These are phyloP conservation scores for Mesembrinibis cayennensis DNA, from an alignment of 2,113 vertebrate species.

Conservation along the genomic window DNA sequence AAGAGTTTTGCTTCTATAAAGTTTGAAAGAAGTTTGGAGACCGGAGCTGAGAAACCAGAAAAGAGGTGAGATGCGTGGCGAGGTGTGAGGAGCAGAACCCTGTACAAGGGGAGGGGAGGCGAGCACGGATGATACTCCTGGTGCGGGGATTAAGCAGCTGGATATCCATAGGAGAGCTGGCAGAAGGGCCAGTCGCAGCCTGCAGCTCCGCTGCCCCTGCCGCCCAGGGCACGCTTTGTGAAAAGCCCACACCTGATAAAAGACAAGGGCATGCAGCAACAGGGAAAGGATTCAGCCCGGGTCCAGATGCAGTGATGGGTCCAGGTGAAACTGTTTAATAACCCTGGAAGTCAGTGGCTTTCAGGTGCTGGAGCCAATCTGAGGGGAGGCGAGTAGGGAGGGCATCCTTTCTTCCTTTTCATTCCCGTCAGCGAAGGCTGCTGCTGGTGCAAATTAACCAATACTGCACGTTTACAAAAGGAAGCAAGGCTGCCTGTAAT, in stretches of 20 bases:
- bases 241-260: background rate
- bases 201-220: background rate
- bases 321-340: background rate
- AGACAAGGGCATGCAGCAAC: background rate
- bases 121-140: background rate
- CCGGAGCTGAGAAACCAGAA: background rate
- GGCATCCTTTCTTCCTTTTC: background rate
- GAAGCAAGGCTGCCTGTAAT: background rate
- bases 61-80: fast-evolving
- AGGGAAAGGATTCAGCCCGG: background rate
- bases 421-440: background rate
- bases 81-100: background rate
- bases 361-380: background rate
- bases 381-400: background rate
- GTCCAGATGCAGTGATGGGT: background rate
- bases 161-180: background rate
- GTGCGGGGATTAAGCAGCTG: background rate
- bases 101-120: too few species aligned
- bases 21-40: background rate
- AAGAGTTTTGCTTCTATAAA: background rate
- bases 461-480: background rate
- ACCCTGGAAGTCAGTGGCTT: background rate
- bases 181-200: background rate
- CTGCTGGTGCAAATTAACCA: background rate
- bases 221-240: background rate